These are phyloP conservation scores for Corythaeola cristata DNA, from an alignment of 2,113 vertebrate genomes.

Conservation along the genomic window DNA sequence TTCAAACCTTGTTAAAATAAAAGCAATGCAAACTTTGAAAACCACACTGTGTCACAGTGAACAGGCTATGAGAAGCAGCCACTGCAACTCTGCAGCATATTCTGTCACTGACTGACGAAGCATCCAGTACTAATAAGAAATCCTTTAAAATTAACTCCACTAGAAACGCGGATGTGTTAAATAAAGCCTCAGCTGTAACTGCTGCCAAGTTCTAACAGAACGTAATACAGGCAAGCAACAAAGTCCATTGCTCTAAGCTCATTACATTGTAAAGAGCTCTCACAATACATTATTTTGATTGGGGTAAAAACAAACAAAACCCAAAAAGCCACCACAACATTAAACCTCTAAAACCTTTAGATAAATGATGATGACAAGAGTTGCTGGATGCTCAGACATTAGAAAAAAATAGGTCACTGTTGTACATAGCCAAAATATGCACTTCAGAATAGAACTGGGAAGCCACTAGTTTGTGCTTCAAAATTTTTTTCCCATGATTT, in stretches of 20 bases:
- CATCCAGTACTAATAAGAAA: not conserved
- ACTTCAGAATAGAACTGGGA: not conserved
- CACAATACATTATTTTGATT: conserved; percentile 54
- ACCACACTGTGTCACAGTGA: rapidly evolving
- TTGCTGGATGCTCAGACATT: not conserved
- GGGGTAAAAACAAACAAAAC: conserved; percentile 30
- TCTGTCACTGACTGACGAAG: not conserved
- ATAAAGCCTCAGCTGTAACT: conserved; percentile 44
- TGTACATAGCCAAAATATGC: not conserved
- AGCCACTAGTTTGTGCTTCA: not conserved
- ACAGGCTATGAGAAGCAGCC: not conserved
- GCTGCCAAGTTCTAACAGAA: conserved; percentile 60
- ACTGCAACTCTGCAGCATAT: not conserved
- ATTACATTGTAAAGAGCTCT: conserved; percentile 32
- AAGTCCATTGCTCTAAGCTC: conserved; percentile 44
- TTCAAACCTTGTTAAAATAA: not conserved
- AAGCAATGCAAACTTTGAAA: not conserved
- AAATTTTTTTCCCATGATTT: not conserved
- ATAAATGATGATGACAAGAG: conserved; percentile 22
- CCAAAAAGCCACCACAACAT: not conserved
- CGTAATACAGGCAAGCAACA: not conserved
- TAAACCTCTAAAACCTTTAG: conserved; percentile 39
- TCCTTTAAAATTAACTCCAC: conserved; percentile 39
- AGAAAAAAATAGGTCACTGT: conserved; percentile 5
- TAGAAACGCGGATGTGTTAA: conserved; percentile 30